A percentile compares a stretch with the other conserved stretches of the same genome.
These are phyloP conservation scores for Odontothrips loti DNA, from an alignment of 2,888 invertebrate species.

Conservation along the genomic window DNA sequence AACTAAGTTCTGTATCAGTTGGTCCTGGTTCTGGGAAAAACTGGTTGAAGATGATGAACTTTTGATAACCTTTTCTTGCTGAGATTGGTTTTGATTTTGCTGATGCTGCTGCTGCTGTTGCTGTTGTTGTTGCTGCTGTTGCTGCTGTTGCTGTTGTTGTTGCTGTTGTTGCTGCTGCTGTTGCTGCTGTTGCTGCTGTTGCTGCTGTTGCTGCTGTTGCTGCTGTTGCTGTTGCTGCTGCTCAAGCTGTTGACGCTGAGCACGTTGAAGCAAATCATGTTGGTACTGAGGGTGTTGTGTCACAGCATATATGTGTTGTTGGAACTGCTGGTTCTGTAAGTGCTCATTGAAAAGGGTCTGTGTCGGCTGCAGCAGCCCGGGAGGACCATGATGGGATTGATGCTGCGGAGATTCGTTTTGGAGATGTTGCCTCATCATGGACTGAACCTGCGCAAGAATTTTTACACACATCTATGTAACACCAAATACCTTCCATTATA, in stretches of 20 bases:
- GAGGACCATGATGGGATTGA: conserved; percentile 23
- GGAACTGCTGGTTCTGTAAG: conserved; percentile 10
- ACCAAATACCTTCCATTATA: too few species aligned
- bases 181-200: background rate
- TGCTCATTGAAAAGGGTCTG: conserved; percentile 6
- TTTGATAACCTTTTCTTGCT: background rate
- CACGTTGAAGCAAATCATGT: background rate
- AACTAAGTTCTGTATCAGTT: conserved; percentile 65
- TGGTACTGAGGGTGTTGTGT: background rate
- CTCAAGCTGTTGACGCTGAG: background rate
- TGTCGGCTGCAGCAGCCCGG: background rate
- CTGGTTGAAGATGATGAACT: background rate
- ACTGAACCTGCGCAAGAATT: background rate
- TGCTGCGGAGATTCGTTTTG: conserved; percentile 25
- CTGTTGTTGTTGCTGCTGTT: conserved; percentile 6
- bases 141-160: conserved; percentile 8
- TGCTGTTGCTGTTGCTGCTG: conserved; percentile 24
- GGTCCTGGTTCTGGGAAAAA: conserved; percentile 42
- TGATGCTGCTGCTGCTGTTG: conserved; percentile 22
- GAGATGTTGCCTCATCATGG: background rate
- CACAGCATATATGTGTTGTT: conserved; percentile 1
- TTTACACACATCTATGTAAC: background rate
- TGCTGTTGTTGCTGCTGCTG: background rate
- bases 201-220: conserved; percentile 17
- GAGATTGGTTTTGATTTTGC: background rate